These are phyloP conservation scores for Epizoanthus illoricatus DNA, from an alignment of 92 coral and sea anemone genomes.

Conservation along the genomic window DNA sequence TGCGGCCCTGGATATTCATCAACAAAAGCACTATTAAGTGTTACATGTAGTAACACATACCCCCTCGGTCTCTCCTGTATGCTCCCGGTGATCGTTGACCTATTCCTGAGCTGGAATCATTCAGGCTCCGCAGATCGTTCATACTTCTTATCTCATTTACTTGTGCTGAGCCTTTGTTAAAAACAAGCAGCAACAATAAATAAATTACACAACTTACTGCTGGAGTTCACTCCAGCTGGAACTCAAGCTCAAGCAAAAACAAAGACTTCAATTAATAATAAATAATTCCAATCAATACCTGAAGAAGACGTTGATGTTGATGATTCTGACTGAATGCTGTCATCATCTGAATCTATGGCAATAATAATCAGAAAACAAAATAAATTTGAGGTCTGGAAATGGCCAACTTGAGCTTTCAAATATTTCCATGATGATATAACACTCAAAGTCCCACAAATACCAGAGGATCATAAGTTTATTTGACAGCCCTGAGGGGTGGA, in stretches of 20 bases:
- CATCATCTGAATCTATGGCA: constrained; percentile 72
- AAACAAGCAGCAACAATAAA: background rate
- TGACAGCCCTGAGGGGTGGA: too few relatives aligned
- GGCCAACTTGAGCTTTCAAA: too few relatives aligned
- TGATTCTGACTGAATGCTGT: constrained; percentile 67
- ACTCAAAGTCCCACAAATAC: too few relatives aligned
- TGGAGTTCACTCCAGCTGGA: background rate
- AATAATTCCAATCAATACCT: background rate
- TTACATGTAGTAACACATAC: constrained; percentile 14
- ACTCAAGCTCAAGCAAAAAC: background rate
- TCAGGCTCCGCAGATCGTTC: constrained; percentile 31
- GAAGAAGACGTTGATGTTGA: constrained; percentile 42
- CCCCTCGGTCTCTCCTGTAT: constrained; percentile 25
- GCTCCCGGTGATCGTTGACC: constrained; percentile 15
- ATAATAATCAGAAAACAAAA: background rate
- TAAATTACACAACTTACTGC: too few relatives aligned
- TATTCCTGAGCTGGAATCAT: constrained; percentile 15
- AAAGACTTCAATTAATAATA: background rate
- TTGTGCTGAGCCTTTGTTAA: constrained; percentile 20
- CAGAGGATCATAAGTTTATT: too few relatives aligned
- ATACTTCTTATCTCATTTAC: constrained; percentile 31
- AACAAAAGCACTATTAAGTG: too few relatives aligned
- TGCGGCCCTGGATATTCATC: too few relatives aligned
- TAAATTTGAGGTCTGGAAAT: too few relatives aligned
- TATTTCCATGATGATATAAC: too few relatives aligned